These are phyloP conservation scores for Drosophila mayaguana DNA, from an alignment of 2,888 invertebrate species.

Conservation along the genomic window DNA sequence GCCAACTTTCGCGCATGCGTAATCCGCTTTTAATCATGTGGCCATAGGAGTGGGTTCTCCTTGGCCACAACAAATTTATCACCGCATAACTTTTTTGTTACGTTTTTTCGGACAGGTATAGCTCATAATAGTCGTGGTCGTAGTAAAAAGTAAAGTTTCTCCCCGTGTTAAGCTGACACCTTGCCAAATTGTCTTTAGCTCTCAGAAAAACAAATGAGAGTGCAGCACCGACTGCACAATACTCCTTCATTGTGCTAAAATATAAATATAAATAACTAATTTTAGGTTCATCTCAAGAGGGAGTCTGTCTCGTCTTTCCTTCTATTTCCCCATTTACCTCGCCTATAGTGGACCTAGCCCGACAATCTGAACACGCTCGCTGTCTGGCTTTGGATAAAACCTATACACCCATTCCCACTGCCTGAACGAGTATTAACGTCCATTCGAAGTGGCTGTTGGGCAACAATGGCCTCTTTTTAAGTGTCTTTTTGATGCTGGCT, in stretches of 20 bases:
- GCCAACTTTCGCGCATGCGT: constrained; percentile 57
- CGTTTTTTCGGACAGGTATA: constrained; percentile 55
- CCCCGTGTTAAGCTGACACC: constrained; percentile 70
- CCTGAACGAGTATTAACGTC: constrained; percentile 1
- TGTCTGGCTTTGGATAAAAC: neutral
- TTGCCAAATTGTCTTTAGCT: constrained; percentile 72
- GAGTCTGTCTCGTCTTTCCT: too few species aligned
- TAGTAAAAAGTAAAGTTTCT: constrained; percentile 59
- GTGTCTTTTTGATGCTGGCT: constrained; percentile 64
- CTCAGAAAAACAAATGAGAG: constrained; percentile 16
- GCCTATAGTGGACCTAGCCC: neutral
- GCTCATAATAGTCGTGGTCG: constrained; percentile 25
- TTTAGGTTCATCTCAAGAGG: neutral
- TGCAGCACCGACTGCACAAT: neutral
- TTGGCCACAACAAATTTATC: constrained; percentile 48
- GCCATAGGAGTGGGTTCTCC: constrained; percentile 48
- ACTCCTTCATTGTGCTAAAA: neutral
- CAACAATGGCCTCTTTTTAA: constrained; percentile 41
- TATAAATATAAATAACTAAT: neutral
- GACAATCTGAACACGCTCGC: too few species aligned
- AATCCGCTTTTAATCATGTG: constrained; percentile 57
- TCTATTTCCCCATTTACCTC: too few species aligned
- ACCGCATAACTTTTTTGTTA: constrained; percentile 28
- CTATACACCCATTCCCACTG: neutral
- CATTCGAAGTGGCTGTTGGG: constrained; percentile 36